phyloP scores from a whole-genome alignment of 2,113 vertebrate species.

The Maccullochella peelii region DNA sequence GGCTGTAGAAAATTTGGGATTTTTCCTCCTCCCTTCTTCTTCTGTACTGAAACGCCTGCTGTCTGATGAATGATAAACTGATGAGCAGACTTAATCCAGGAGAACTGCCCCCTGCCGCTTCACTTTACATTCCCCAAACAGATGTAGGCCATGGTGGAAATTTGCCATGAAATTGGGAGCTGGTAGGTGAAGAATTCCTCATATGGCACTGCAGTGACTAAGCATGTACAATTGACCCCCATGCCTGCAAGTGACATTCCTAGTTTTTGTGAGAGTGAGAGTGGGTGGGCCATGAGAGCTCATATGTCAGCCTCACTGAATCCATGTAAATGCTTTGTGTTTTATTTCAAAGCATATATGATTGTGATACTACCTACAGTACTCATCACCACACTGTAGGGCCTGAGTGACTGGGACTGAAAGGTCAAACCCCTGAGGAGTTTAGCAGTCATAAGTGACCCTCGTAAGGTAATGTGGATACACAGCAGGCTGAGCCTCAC shows the following conservation, averaged over 20 bases:
- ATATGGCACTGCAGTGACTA: constrained; percentile 63
- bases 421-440: constrained; percentile 21
- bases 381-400: background rate
- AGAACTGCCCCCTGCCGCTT: constrained; percentile 76
- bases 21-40: constrained; percentile 40
- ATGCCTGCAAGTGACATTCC: constrained; percentile 60
- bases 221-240: constrained; percentile 65
- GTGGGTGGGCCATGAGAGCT: constrained; percentile 60
- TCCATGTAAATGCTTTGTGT: constrained; percentile 38
- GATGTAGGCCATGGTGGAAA: constrained; percentile 78
- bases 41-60: constrained; percentile 64
- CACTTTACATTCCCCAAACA: constrained; percentile 80
- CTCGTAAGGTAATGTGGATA: background rate
- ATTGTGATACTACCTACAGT: constrained; percentile 8
- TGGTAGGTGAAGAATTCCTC: constrained; percentile 76
- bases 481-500: constrained; percentile 3
- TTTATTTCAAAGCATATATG: constrained; percentile 39
- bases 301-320: constrained; percentile 36
- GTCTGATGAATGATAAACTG: constrained; percentile 85
- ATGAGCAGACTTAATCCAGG: constrained; percentile 83
- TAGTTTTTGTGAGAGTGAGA: constrained; percentile 55
- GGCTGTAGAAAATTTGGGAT: constrained; percentile 79
- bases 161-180: constrained; percentile 84
- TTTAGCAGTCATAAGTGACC: constrained; percentile 11
- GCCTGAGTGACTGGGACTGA: constrained; percentile 3